Percentiles rank a stretch among this genome's conserved stretches.
These are phyloP conservation scores for Tetraodon nigroviridis DNA, from an alignment of 2,113 vertebrate species.

Conservation along the genomic window DNA sequence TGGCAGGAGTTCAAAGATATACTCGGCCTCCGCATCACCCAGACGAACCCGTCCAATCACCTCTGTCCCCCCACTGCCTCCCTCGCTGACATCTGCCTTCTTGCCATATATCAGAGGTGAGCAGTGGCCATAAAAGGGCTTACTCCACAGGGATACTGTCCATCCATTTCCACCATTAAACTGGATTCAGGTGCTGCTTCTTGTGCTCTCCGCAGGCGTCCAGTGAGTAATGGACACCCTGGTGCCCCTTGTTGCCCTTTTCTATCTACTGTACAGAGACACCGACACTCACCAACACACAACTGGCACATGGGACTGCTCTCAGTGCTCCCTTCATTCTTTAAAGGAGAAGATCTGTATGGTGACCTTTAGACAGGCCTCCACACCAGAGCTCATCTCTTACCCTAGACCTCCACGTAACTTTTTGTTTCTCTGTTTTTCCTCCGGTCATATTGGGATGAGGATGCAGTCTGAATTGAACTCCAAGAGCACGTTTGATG, in stretches of 20 bases:
- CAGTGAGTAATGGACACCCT: conserved; percentile 62
- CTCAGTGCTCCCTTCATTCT: conserved; percentile 24
- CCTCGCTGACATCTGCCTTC: conserved; percentile 67
- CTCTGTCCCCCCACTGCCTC: conserved; percentile 44
- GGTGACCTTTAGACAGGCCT: conserved; percentile 38
- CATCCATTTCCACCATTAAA: conserved; percentile 74
- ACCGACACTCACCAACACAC: conserved; percentile 31
- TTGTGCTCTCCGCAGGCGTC: conserved; percentile 59
- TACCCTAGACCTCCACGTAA: conserved; percentile 14
- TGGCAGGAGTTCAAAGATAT: conserved; percentile 56
- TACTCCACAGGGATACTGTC: conserved; percentile 55
- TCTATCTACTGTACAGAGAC: conserved; percentile 54
- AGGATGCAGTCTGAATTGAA: conserved; percentile 32
- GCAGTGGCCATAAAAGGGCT: conserved; percentile 59
- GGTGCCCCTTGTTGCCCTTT: conserved; percentile 50
- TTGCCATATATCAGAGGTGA: conserved; percentile 68
- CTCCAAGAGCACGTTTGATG: not conserved
- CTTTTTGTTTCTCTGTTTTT: too few species aligned
- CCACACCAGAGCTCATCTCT: conserved; percentile 30
- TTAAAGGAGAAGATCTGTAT: conserved; percentile 48
- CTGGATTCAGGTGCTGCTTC: conserved; percentile 66
- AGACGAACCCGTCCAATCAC: conserved; percentile 51
- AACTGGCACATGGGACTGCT: conserved; percentile 22
- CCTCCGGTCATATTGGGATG: too few species aligned
- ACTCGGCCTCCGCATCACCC: conserved; percentile 50